Evolutionary conservation across 2,888 invertebrate species (phyloP), one percentile per base, ranked within the genome.

Genomic region (Andrena trimmerana): DNA sequence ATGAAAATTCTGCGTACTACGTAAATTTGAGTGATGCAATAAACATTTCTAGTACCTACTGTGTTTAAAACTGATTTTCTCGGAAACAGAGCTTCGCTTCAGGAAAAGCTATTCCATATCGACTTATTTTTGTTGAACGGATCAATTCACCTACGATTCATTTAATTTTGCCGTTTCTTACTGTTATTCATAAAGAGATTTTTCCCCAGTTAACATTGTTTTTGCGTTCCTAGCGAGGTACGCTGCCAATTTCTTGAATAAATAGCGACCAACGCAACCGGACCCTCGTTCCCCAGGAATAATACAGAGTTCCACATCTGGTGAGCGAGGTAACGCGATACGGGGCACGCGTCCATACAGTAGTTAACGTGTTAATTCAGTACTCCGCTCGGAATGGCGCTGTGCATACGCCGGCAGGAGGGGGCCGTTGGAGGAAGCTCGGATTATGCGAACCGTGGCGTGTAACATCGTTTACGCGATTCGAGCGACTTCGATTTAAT

Each of bases 301-400:
- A 62, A 71, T 20, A 71, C 20, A 20, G 8, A 31, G 60, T 59
- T 31, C 31, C 8, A 31, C 29, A 10, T 20, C 59, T 6, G 20
- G 13, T 7, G 31, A 48, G 29, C 42, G 16, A 31, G 31, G 27
- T 71, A 62, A 62, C 48, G 20, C 31, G 48, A 62, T 60, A 71
- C 59, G 24, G 42, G 60, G 48, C 70, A 62, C 60, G 8, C 62
- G 70, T 48, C 70, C 31, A 48, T 71, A 29, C 70, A 20, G 48
- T 62, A 59, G 70, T 71, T 71, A 71, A 60, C 70, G 70, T 62
- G 70, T 71, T 71, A 71, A 62, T 71, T 71, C 70, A 42, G 70
- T 71, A 31, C 60, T 33, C 52, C 54, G 68, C 54, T 54, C 54
- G 67, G 52, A 33, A 52, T 2, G 48, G 29, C 48, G 29, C 10